These are phyloP conservation scores for Rhipidura dahli DNA, from an alignment of 2,113 vertebrate genomes.

Conservation along the genomic window DNA sequence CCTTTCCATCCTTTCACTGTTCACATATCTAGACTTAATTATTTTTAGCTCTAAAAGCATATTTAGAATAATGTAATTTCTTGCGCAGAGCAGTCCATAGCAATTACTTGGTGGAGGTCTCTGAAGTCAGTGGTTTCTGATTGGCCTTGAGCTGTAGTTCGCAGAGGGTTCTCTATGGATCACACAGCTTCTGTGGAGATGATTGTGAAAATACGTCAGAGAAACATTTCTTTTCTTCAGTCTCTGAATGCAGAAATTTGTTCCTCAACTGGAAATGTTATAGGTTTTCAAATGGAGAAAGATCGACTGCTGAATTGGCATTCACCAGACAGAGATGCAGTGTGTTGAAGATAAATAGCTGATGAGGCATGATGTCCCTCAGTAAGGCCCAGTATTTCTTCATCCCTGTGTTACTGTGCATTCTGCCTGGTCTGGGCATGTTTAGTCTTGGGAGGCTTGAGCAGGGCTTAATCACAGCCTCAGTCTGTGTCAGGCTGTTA, in stretches of 20 bases:
- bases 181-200: neutral
- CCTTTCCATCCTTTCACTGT: neutral
- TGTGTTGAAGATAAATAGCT: neutral
- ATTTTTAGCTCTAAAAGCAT: neutral
- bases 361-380: neutral
- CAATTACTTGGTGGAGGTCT: neutral
- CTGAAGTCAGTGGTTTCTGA: neutral
- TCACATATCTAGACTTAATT: neutral
- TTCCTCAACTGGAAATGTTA: neutral
- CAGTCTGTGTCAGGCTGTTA: neutral
- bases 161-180: neutral
- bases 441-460: neutral
- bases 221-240: neutral
- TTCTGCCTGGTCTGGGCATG: neutral
- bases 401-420: accelerated
- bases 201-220: neutral
- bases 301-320: neutral
- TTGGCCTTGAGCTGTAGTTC: neutral
- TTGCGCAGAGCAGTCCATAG: neutral
- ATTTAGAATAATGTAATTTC: neutral
- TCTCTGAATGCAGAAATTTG: neutral
- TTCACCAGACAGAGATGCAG: neutral
- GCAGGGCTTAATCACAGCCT: neutral
- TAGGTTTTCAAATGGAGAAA: neutral
- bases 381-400: neutral